Percentiles rank a stretch among this genome's conserved stretches.
Evolutionary conservation across 2,797 vertebrate species (phyloP).

Genomic region (Cynopterus sphinx): DNA sequence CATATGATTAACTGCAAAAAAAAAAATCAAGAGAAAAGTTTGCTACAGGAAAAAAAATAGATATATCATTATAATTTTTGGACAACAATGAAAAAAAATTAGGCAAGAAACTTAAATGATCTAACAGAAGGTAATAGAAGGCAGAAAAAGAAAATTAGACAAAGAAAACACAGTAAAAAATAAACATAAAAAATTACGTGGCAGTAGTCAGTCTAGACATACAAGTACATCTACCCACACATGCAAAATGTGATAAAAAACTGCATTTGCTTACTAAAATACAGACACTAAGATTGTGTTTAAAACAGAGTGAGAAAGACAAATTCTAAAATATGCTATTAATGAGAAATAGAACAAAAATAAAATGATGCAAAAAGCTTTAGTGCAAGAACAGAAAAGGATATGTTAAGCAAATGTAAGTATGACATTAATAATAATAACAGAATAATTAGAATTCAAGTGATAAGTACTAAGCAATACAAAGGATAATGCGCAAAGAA

Average conservation of each 20-base stretch:
- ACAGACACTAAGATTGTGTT: not conserved
- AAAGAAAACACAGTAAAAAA: not conserved
- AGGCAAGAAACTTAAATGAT: not conserved
- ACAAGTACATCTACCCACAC: not conserved
- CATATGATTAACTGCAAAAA: not conserved
- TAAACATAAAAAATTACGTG: not conserved
- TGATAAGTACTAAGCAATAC: not conserved
- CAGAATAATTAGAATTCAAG: not conserved
- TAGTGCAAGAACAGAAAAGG: not conserved
- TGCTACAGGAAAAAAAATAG: not conserved
- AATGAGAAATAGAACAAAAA: constrained; percentile 20
- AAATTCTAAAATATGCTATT: not conserved
- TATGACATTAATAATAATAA: not conserved
- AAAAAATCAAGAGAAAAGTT: not conserved
- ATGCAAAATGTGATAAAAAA: not conserved
- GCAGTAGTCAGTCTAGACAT: not conserved
- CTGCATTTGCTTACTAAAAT: not conserved
- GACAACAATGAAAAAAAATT: not conserved
- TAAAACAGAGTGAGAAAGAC: not conserved
- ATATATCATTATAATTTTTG: not conserved
- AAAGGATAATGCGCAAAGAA: not conserved
- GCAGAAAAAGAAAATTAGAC: not conserved
- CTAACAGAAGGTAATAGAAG: not conserved
- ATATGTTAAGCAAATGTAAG: not conserved
- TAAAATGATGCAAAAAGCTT: not conserved